Conservation (phyloP, 2,888 invertebrate genomes). For the Drosophila hamatofila region DNA sequence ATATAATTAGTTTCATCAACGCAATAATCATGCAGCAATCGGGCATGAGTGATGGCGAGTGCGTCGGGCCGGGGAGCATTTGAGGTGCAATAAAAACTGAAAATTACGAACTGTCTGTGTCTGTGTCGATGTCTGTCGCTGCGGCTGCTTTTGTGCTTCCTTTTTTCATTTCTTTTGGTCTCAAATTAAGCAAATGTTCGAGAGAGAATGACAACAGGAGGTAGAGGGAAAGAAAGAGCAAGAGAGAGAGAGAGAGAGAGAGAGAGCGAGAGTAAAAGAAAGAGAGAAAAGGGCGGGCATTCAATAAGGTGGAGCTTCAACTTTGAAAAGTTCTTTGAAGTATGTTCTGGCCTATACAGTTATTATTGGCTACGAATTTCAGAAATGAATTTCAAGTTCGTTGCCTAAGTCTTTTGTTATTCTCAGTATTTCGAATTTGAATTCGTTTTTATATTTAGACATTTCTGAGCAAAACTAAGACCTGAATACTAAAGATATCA, state of each 20-base stretch:
- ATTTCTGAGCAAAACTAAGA: neutral
- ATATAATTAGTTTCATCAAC: constrained; percentile 80
- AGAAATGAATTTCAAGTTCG: constrained; percentile 31
- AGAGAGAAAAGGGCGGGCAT: neutral
- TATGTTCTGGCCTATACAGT: too few relatives aligned
- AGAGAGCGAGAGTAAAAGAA: neutral
- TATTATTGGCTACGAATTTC: neutral
- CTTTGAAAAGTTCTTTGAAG: neutral
- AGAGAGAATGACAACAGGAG: neutral
- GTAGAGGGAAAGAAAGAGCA: neutral
- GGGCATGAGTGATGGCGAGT: constrained; percentile 33
- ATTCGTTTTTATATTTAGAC: neutral
- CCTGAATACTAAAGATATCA: neutral
- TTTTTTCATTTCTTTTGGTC: constrained; percentile 9
- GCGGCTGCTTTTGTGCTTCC: constrained; percentile 15
- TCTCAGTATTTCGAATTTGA: too few relatives aligned
- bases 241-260: neutral
- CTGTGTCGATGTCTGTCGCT: neutral
- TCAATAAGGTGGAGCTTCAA: neutral
- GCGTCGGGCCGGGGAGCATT: constrained; percentile 9
- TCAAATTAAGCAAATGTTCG: neutral
- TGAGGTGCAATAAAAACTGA: constrained; percentile 59
- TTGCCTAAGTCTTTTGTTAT: constrained; percentile 69
- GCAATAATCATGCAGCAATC: constrained; percentile 78
- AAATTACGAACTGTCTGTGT: constrained; percentile 57